Conservation (phyloP, 2,888 invertebrate genomes). For the Apotomis turbidana region DNA sequence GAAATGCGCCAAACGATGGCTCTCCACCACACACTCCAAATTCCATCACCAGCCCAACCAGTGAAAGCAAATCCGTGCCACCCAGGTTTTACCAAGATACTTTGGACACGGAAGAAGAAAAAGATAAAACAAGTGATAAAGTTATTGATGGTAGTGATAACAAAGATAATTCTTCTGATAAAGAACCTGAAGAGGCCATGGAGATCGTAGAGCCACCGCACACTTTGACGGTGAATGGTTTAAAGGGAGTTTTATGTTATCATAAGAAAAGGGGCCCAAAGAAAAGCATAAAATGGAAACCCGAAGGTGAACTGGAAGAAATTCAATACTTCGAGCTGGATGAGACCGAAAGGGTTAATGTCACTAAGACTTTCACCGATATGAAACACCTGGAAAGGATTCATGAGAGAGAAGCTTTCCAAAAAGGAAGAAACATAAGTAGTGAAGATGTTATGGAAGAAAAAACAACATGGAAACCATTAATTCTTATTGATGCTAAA, state of each 20-base stretch:
- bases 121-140: slow-evolving; percentile 72
- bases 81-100: slow-evolving; percentile 96
- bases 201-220: slow-evolving; percentile 71
- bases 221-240: slow-evolving; percentile 82
- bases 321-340: slow-evolving; percentile 96
- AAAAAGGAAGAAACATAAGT: slow-evolving; percentile 89
- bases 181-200: slow-evolving; percentile 64
- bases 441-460: slow-evolving; percentile 93
- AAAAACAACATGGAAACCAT: slow-evolving; percentile 89
- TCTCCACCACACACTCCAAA: slow-evolving; percentile 84
- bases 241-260: slow-evolving; percentile 89
- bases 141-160: slow-evolving; percentile 59
- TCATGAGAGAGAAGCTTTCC: slow-evolving; percentile 92
- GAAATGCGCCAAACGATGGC: slow-evolving; percentile 70
- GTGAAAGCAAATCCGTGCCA: slow-evolving; percentile 82
- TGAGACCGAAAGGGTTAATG: slow-evolving; percentile 98
- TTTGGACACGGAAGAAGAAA: slow-evolving; percentile 87
- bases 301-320: slow-evolving; percentile 90
- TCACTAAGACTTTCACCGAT: slow-evolving; percentile 94
- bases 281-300: slow-evolving; percentile 92
- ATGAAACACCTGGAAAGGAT: slow-evolving; percentile 95
- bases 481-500: slow-evolving; percentile 87
- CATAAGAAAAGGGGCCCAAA: slow-evolving; percentile 91
- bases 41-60: slow-evolving; percentile 72
- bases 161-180: slow-evolving; percentile 54